These are phyloP conservation scores for Hetaerina titia DNA, from an alignment of 2,888 invertebrate species.

Conservation along the genomic window DNA sequence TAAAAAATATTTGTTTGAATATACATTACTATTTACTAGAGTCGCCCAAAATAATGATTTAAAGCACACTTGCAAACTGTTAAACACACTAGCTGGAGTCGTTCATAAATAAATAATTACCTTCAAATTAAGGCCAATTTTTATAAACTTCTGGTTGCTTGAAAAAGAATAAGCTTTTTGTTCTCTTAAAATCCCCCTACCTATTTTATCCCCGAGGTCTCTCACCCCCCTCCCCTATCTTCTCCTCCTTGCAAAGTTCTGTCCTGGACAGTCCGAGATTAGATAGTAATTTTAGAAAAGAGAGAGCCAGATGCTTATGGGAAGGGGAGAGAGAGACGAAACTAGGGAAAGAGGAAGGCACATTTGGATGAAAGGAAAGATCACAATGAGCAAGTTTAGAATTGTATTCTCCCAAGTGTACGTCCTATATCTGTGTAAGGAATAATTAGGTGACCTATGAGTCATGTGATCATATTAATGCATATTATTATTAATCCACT, in stretches of 20 bases:
- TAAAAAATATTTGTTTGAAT: too few relatives aligned
- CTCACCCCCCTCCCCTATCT: not conserved
- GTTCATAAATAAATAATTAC: not conserved
- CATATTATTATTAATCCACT: too few relatives aligned
- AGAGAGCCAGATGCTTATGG: not conserved
- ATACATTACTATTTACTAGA: too few relatives aligned
- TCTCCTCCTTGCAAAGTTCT: not conserved
- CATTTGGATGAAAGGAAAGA: not conserved
- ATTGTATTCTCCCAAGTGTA: too few relatives aligned
- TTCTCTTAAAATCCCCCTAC: not conserved
- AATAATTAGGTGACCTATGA: too few relatives aligned
- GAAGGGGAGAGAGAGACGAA: conserved; percentile 23
- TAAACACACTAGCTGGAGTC: not conserved
- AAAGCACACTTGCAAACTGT: not conserved
- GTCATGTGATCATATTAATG: too few relatives aligned
- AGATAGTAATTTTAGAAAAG: conserved; percentile 52
- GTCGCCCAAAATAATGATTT: too few relatives aligned
- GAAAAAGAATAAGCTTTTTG: not conserved
- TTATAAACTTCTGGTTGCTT: not conserved
- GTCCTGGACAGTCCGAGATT: conserved; percentile 55
- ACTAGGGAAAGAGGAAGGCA: not conserved
- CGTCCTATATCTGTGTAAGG: too few relatives aligned
- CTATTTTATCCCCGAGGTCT: not conserved
- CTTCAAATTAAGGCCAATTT: not conserved
- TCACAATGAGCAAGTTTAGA: not conserved